A percentile compares a stretch with the other conserved stretches of the same genome.
phyloP scores from a whole-genome alignment of 2,888 invertebrate genomes.

The Xanthorhoe designata region DNA sequence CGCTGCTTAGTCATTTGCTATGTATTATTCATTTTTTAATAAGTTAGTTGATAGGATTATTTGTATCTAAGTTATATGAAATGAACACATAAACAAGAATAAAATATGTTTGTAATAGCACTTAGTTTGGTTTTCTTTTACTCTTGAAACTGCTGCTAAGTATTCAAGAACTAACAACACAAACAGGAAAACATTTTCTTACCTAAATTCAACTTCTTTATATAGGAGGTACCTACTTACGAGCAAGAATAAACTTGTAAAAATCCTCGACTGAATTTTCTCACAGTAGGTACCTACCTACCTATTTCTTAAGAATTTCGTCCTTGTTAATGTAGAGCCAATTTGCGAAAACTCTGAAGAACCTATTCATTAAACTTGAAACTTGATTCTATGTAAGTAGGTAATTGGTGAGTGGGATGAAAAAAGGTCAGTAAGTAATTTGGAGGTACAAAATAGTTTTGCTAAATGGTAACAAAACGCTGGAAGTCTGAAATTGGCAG shows the following conservation, averaged over 20 bases:
- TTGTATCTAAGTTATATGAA: slow-evolving; percentile 1
- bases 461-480: neutral
- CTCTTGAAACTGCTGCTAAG: neutral
- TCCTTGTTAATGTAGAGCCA: slow-evolving; percentile 24
- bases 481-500: slow-evolving; percentile 19
- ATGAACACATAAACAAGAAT: slow-evolving; percentile 14
- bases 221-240: too few relatives aligned
- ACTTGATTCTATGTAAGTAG: slow-evolving; percentile 8
- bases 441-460: neutral
- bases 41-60: neutral
- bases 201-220: slow-evolving; percentile 15
- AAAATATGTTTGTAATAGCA: slow-evolving; percentile 11
- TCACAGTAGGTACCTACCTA: too few relatives aligned
- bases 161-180: neutral
- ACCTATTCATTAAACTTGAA: slow-evolving; percentile 26
- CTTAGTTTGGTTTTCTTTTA: slow-evolving; percentile 11
- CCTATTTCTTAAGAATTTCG: slow-evolving; percentile 4
- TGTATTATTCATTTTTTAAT: neutral
- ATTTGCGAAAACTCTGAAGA: slow-evolving; percentile 29
- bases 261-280: slow-evolving; percentile 11
- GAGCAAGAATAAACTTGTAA: slow-evolving; percentile 5
- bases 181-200: slow-evolving; percentile 11
- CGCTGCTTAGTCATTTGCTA: slow-evolving; percentile 55
- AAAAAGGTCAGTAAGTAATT: slow-evolving; percentile 14
- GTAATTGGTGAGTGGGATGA: slow-evolving; percentile 18